A percentile compares a stretch with the other conserved stretches of the same genome.
Evolutionary conservation across 2,888 invertebrate species (phyloP).

Genomic region (Subacronicta megacephala): DNA sequence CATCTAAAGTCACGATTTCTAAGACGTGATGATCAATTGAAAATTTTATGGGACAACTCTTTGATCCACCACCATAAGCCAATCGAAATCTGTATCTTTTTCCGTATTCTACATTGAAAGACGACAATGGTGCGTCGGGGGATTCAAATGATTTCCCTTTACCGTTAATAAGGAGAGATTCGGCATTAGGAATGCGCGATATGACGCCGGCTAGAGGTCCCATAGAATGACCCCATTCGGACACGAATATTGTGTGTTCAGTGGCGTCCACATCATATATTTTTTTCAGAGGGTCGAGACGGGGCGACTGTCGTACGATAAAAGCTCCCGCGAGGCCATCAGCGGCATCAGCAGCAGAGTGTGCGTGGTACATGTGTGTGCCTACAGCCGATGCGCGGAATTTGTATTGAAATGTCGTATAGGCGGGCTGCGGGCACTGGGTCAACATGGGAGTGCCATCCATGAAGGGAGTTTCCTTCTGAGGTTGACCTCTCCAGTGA

Average conservation of each 20-base stretch:
- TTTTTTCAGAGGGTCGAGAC: conserved; percentile 89
- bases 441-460: conserved; percentile 94
- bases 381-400: conserved; percentile 93
- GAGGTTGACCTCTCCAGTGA: conserved; percentile 95
- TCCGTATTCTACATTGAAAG: conserved; percentile 89
- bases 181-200: conserved; percentile 78
- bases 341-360: conserved; percentile 91
- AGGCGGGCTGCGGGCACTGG: conserved; percentile 93
- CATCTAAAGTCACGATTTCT: conserved; percentile 92
- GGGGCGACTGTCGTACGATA: conserved; percentile 91
- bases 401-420: conserved; percentile 93
- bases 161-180: conserved; percentile 91
- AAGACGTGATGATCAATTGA: conserved; percentile 91
- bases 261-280: conserved; percentile 93
- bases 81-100: conserved; percentile 91
- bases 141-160: conserved; percentile 85
- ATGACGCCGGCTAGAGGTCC: conserved; percentile 83
- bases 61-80: conserved; percentile 91
- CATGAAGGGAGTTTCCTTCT: conserved; percentile 92
- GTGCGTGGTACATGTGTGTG: conserved; percentile 94
- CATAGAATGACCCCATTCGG: conserved; percentile 92
- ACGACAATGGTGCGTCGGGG: conserved; percentile 77
- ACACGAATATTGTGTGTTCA: conserved; percentile 92
- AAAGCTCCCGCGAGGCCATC: conserved; percentile 93
- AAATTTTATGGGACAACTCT: conserved; percentile 92